Base-by-base conservation (phyloP, 1,140 invertebrate genomes). In the Scaptomyza graminum region DNA sequence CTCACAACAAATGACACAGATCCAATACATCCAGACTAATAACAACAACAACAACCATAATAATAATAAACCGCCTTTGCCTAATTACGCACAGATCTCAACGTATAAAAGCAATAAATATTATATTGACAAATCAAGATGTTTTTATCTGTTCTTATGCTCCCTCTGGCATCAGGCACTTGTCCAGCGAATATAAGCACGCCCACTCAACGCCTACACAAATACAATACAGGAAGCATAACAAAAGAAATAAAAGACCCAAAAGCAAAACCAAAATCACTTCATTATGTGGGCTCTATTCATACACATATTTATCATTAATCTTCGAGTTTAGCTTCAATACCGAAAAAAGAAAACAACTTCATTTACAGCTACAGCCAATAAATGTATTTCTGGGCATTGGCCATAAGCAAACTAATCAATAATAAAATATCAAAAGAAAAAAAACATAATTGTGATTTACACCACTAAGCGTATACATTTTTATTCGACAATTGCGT, bases 81-180 rank as follows among this genome's bases (percentile, higher is more conserved):
- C 82, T 87, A 85, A 85, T 85, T 85, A 87, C 82, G 67, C 81
- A 78, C 75, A 75, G 49, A 73, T 73, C 56, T 68, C 56, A 56
- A 37, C 64, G 49, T 18, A 61, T 65, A 81, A 71, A 51, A 67
- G 81, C 81, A 87, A 85, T 85, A 85, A 85, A 85, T 85, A 87
- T 87, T 71, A 78, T 81, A 85, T 85, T 87, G 82, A 85, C 77
- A 87, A 87, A 85, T 85, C 78, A 85, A 85, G 82, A 85, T 87
- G 81, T 85, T 85, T 83, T 75, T 81, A 72, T 81, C 78, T 72
- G 50, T 68, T 54, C 43, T 52, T 60, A 22, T 43, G 47, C 68
- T 66, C 61, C 65, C 64, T 56, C 55, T 52, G 47, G 52, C 56
- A 56, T 37, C 16, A 37, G 37, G 37, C 37, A 41, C 51, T 75